Evolutionary conservation across 2,888 invertebrate genomes (phyloP), one percentile per base, ranked within the genome.

Genomic region (Melanargia galathea): DNA sequence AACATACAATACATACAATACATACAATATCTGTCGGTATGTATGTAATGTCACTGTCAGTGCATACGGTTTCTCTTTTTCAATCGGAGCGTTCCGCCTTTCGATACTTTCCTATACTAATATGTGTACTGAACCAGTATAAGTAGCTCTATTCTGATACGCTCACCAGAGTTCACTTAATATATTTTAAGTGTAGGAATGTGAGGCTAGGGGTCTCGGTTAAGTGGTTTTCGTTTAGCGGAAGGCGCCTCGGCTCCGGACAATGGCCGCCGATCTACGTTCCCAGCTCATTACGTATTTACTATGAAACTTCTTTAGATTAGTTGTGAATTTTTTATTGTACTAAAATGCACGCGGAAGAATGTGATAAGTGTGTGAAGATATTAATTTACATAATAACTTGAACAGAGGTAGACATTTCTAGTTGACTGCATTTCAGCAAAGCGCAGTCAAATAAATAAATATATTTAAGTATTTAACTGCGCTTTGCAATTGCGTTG

Each of bases 221-320:
- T 71, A 60, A 73, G 69, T 86, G 87, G 90, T 77, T 70, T 69
- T 73, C 71, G 70, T 66, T 73, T 82, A 75, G 84, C 87, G 88
- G 90, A 88, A 89, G 87, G 84, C 86, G 85, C 80, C 83, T 74
- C 73, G 75, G 77, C 76, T 72, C 73, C 83, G 88, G 87, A 90
- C 90, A 90, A 89, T 90, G 86, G 84, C 86, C 86, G 84, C 69
- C 83, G 83, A 87, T 84, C 86, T 77, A 83, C 77, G 83, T 88
- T 88, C 87, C 83, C 88, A 88, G 80, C 82, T 87, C 87, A 88
- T 90, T 89, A 88, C 79, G 82, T 86, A 84, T 87, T 87, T 86
- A 84, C 81, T 84, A 83, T 80, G 81, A 84, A 85, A 84, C 79
- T 83, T 81, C 75, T 79, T 79, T 75, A 73, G 80, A 75, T 76